Evolutionary conservation across 2,888 invertebrate species (phyloP), one percentile per base, ranked within the genome.

Genomic region (Zaprionus bogoriensis): DNA sequence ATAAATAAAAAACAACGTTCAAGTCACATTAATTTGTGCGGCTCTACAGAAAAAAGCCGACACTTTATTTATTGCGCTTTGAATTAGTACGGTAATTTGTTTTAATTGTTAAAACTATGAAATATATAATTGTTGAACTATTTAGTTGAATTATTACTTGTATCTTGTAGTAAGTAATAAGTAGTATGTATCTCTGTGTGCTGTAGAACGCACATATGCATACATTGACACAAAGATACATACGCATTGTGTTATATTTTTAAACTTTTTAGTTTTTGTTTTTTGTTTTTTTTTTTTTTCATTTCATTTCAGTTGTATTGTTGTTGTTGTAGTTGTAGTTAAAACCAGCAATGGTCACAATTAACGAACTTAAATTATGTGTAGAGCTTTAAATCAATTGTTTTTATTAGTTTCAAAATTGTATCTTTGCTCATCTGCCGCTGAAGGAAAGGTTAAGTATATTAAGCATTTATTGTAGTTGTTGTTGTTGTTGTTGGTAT

Each of bases 111-210:
- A 84, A 79, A 77, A 64, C 77, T 84, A 78, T 79, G 61, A 72
- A 72, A 54, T 72, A 72, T 82, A 77, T 81, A 78, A 71, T 85
- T 84, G 77, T 74, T 77, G 74, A 84, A 81, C 82, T 66, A 85
- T 82, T 84, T 84, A 77, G 67, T 74, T 81, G 68, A 77, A 68
- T 69, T 81, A 67, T 51, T 63, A 70, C 38, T 22, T 25, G 52
- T 48, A 59, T 53, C 51, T 36, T 62, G 53, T 53, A 30, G 53
- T 55, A 44, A n/a, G n/a, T n/a, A n/a, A n/a, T 38, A 19, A 9
- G 17, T 58, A 22, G 71, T 62, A 62, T 74, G 67, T 72, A 66
- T 79, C 65, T 76, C 69, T 32, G 51, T 68, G 53, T 44, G 19
- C 52, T 66, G 36, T 45, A 41, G 58, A n/a, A n/a, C n/a, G n/a